phyloP scores from a whole-genome alignment of 2,113 vertebrate species.

The Cromileptes altivelis region DNA sequence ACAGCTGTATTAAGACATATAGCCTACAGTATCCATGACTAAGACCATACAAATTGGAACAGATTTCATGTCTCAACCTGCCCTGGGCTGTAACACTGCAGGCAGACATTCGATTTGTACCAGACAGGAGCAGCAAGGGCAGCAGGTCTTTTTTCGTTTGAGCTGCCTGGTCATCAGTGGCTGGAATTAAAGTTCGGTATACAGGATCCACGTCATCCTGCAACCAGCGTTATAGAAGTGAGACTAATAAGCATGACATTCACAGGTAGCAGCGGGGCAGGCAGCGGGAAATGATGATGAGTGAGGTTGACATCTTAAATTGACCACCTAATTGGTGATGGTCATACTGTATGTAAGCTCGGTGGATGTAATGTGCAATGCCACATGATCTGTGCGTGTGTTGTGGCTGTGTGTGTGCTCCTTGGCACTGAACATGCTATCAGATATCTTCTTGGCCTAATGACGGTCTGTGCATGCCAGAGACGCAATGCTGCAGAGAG shows the following conservation, averaged over 20 bases:
- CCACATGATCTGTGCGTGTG: neutral
- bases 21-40: neutral
- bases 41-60: neutral
- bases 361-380: neutral
- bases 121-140: slow-evolving; percentile 5
- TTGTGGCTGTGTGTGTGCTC: slow-evolving; percentile 28
- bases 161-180: slow-evolving; percentile 6
- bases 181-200: slow-evolving; percentile 28
- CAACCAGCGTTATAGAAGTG: slow-evolving; percentile 11
- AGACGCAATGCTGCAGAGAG: slow-evolving; percentile 44
- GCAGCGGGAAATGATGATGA: slow-evolving; percentile 31
- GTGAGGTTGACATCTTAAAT: slow-evolving; percentile 44
- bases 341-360: slow-evolving; percentile 6
- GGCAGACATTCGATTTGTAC: slow-evolving; percentile 21
- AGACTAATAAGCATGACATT: slow-evolving; percentile 64
- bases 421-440: slow-evolving; percentile 31
- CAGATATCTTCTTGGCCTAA: slow-evolving; percentile 49
- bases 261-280: slow-evolving; percentile 37
- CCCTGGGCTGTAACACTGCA: neutral
- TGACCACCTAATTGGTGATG: slow-evolving; percentile 46
- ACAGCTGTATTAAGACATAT: slow-evolving; percentile 4
- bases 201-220: slow-evolving; percentile 12
- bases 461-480: slow-evolving; percentile 22
- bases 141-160: slow-evolving; percentile 21
- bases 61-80: neutral